These are phyloP conservation scores for Pitta sordida DNA, from an alignment of 2,113 vertebrate genomes.

Conservation along the genomic window DNA sequence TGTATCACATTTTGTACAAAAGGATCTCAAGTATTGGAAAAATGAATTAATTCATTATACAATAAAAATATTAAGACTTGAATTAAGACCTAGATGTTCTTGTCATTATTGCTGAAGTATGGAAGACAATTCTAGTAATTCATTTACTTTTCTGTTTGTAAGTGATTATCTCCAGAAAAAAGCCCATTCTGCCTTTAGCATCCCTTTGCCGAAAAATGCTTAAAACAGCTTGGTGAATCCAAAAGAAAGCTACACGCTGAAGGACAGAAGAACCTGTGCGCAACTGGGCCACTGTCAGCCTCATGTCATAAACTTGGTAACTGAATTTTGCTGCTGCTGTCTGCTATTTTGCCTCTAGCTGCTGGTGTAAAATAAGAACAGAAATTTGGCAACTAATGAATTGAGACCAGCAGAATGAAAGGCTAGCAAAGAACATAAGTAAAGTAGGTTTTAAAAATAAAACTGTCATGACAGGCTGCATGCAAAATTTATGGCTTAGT, in stretches of 20 bases:
- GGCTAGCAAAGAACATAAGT: neutral
- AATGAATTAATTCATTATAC: neutral
- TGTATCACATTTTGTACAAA: neutral
- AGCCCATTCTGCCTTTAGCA: neutral
- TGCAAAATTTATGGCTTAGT: neutral
- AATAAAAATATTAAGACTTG: neutral
- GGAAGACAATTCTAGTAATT: neutral
- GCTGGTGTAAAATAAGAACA: neutral
- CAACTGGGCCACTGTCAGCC: neutral
- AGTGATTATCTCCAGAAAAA: neutral
- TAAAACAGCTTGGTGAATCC: neutral
- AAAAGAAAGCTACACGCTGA: neutral
- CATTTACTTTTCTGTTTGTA: neutral
- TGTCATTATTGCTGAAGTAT: neutral
- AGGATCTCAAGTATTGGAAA: neutral
- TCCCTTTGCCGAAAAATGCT: neutral
- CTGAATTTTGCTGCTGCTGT: neutral
- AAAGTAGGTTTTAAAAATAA: neutral
- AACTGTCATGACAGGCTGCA: neutral
- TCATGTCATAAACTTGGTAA: neutral
- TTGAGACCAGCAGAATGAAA: neutral
- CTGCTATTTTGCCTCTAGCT: neutral
- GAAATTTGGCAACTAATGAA: constrained; percentile 3
- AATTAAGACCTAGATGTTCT: neutral
- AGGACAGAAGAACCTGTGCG: neutral